Evolutionary conservation across 2,113 vertebrate genomes (phyloP), one percentile per base, ranked within the genome.

Genomic region (Aplodontia rufa): DNA sequence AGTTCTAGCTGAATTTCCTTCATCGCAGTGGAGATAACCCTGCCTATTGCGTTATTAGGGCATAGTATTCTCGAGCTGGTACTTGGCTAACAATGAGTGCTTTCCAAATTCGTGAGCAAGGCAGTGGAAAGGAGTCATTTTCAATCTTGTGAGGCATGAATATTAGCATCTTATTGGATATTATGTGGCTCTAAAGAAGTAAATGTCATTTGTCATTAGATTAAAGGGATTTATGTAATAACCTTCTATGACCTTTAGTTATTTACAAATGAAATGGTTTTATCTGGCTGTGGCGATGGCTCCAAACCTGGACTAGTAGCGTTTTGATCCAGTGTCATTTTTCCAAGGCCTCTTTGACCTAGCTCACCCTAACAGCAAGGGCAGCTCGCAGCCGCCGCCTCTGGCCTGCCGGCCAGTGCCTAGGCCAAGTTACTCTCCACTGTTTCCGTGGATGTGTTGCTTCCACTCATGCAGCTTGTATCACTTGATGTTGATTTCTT

Each of bases 141-240:
- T 96, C 53, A 66, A 91, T 94, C 66, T 93, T 78, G 8, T 66
- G 75, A 81, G 53, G 45, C 68, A 14, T 71, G 30, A 40, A 90
- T 94, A 76, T 85, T 88, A 86, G 42, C 71, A 53, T 79, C 89
- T 90, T 68, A 72, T 51, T 90, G 55, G 71, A 75, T 83, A 76
- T 37, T 51, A 26, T 82, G 51, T 85, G 76, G 81, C 66, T 95
- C 87, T 66, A 72, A 47, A 94, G 87, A 75, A 81, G 69, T 80
- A 94, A 96, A 96, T 89, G 79, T 81, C 47, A 92, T 89, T 76
- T 78, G 60, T 97, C 86, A 91, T 89, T 55, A 96, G 53, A 88
- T 93, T 69, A 87, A 87, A 84, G 58, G 35, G 42, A 71, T 90
- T 93, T 85, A 75, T 94, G 51, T 88, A 93, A 87, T 71, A 97